A percentile compares a stretch with the other conserved stretches of the same genome.
phyloP scores from a whole-genome alignment of 2,888 invertebrate species.

The Trichopria drosophilae region DNA sequence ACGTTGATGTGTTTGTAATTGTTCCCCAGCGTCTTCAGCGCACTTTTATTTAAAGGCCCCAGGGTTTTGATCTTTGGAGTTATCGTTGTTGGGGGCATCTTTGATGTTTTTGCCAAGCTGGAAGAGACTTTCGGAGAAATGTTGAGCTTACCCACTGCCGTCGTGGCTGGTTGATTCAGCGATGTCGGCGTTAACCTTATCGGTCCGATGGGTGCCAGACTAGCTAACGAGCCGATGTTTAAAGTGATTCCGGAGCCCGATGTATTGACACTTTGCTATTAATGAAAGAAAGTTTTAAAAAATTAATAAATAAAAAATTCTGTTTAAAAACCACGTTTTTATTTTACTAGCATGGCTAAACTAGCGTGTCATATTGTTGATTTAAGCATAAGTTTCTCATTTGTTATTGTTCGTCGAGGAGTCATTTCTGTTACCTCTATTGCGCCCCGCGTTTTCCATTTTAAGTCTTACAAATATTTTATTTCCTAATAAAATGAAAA shows the following conservation, averaged over 20 bases:
- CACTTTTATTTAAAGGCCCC: slow-evolving; percentile 42
- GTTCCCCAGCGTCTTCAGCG: slow-evolving; percentile 42
- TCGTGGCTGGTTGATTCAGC: slow-evolving; percentile 34
- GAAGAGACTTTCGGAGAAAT: slow-evolving; percentile 31
- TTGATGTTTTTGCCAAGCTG: slow-evolving; percentile 43
- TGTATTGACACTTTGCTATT: slow-evolving; percentile 35
- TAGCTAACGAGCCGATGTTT: slow-evolving; percentile 57
- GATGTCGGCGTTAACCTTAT: slow-evolving; percentile 51
- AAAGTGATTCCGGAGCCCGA: slow-evolving; percentile 54
- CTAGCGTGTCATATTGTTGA: no score
- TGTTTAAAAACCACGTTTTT: slow-evolving; percentile 12
- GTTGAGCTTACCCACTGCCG: slow-evolving; percentile 2
- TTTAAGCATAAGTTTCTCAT: no score
- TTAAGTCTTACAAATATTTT: no score
- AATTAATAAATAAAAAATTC: not conserved
- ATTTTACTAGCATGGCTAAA: no score
- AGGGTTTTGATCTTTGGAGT: slow-evolving; percentile 48
- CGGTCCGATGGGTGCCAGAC: slow-evolving; percentile 55
- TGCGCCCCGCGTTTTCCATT: no score
- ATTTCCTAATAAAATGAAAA: no score
- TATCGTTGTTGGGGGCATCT: slow-evolving; percentile 39
- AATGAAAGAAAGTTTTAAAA: slow-evolving; percentile 27
- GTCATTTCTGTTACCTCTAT: no score
- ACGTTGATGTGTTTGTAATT: slow-evolving; percentile 43
- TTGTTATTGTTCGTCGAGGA: no score